Conservation (phyloP, 1,140 invertebrate genomes). For the Zaprionus lachaisei region DNA sequence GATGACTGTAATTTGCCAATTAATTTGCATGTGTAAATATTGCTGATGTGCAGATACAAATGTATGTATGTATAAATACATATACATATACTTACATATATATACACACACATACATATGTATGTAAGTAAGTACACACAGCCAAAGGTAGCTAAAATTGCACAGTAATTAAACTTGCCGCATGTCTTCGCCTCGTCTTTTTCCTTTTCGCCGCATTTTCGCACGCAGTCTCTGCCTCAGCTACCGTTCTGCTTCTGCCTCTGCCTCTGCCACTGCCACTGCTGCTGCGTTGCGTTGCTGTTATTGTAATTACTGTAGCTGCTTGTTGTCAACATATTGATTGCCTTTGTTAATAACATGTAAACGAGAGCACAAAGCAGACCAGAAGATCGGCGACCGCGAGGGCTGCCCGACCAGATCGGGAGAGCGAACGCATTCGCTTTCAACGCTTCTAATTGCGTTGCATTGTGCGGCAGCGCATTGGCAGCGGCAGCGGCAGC, state of each 20-base stretch:
- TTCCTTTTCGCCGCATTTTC: slow-evolving; percentile 27
- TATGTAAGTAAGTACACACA: background rate
- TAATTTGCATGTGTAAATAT: slow-evolving; percentile 37
- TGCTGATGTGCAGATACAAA: background rate
- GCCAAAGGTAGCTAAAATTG: slow-evolving; percentile 23
- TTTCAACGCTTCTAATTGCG: slow-evolving; percentile 59
- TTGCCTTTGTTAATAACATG: slow-evolving; percentile 43
- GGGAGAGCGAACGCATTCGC: background rate
- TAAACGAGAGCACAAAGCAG: slow-evolving; percentile 35
- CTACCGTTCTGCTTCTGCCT: background rate
- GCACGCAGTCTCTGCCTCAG: slow-evolving; percentile 44
- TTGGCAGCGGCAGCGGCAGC: background rate
- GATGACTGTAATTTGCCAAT: slow-evolving; percentile 22
- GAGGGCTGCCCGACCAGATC: slow-evolving; percentile 14
- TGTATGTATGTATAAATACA: background rate
- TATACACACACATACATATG: background rate
- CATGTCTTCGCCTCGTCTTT: slow-evolving; percentile 7
- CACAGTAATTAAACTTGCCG: slow-evolving; percentile 36
- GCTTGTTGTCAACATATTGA: slow-evolving; percentile 75
- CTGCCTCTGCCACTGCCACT: background rate
- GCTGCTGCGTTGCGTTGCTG: slow-evolving; percentile 19
- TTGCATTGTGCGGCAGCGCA: slow-evolving; percentile 55
- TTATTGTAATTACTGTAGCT: slow-evolving; percentile 65
- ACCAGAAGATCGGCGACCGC: slow-evolving; percentile 5
- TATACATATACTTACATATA: background rate